Conservation (phyloP, 35 echinoderm and acorn worm genomes). For the Patiria miniata region DNA sequence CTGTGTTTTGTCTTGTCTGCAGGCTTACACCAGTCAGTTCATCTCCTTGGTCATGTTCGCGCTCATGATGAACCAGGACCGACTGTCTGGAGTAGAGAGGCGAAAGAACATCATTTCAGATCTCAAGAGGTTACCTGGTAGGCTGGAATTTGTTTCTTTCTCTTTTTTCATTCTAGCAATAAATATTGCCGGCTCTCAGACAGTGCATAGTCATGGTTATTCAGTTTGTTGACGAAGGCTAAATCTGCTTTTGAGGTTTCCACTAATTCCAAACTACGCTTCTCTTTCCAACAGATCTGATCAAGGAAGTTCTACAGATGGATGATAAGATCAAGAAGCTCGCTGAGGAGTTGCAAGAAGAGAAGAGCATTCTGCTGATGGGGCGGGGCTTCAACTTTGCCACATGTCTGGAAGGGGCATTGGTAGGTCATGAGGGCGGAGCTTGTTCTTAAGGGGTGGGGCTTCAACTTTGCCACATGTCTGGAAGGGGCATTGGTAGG, state of each 20-base stretch:
- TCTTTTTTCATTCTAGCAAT: not conserved
- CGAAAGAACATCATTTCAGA: constrained; percentile 75
- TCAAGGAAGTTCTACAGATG: constrained; percentile 78
- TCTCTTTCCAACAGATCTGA: constrained; percentile 56
- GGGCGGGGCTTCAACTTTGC: constrained; percentile 97
- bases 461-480: constrained; percentile 95
- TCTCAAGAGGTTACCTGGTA: constrained; percentile 78
- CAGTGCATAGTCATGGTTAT: too few relatives aligned
- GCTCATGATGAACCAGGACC: constrained; percentile 93
- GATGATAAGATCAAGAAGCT: constrained; percentile 87
- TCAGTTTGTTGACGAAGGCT: too few relatives aligned
- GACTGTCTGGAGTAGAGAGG: constrained; percentile 59
- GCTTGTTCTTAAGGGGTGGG: constrained; percentile 94
- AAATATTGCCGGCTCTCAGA: not conserved
- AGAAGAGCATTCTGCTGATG: constrained; percentile 96
- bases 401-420: constrained; percentile 93
- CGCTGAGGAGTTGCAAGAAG: constrained; percentile 80
- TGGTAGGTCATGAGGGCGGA: constrained; percentile 81
- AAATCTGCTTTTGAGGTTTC: too few relatives aligned
- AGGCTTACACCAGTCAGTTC: constrained; percentile 99
- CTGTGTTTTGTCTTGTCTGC: not conserved
- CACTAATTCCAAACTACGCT: too few relatives aligned
- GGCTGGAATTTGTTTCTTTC: not conserved
- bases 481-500: constrained; percentile 95
- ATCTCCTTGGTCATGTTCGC: constrained; percentile 98